Conservation (phyloP, 2,888 invertebrate species). For the Pasiphila rectangulata region DNA sequence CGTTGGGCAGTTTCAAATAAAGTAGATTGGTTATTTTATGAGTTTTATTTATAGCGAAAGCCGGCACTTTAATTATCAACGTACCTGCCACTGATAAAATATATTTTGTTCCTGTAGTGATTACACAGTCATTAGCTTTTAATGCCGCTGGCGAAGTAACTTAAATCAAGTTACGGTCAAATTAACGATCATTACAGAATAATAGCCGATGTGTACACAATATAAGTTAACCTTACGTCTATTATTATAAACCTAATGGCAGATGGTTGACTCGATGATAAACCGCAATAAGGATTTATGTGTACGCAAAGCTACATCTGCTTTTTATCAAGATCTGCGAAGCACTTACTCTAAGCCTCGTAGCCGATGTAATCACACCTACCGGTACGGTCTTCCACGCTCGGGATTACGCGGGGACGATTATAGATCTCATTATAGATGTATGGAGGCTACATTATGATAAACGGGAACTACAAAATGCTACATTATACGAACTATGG, state of each 20-base stretch:
- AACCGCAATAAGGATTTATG: slow-evolving; percentile 14
- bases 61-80: background rate
- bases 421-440: slow-evolving; percentile 35
- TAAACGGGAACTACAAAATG: slow-evolving; percentile 10
- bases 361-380: slow-evolving; percentile 26
- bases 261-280: background rate
- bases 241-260: slow-evolving; percentile 16
- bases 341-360: slow-evolving; percentile 17
- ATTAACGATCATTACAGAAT: slow-evolving; percentile 23
- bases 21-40: slow-evolving; percentile 31
- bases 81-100: background rate
- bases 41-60: background rate
- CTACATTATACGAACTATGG: slow-evolving; percentile 8
- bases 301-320: slow-evolving; percentile 16
- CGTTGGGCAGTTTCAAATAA: slow-evolving; percentile 34
- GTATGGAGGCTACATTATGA: slow-evolving; percentile 19
- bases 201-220: slow-evolving; percentile 9
- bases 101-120: background rate
- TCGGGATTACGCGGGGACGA: slow-evolving; percentile 24
- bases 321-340: slow-evolving; percentile 20
- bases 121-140: slow-evolving; percentile 17
- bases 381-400: slow-evolving; percentile 4
- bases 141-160: slow-evolving; percentile 24
- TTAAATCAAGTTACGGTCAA: slow-evolving; percentile 19
- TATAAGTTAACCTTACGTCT: slow-evolving; percentile 18